Base-by-base conservation (phyloP, 2,797 vertebrate species). In the Oreonectes daqikongensis region DNA sequence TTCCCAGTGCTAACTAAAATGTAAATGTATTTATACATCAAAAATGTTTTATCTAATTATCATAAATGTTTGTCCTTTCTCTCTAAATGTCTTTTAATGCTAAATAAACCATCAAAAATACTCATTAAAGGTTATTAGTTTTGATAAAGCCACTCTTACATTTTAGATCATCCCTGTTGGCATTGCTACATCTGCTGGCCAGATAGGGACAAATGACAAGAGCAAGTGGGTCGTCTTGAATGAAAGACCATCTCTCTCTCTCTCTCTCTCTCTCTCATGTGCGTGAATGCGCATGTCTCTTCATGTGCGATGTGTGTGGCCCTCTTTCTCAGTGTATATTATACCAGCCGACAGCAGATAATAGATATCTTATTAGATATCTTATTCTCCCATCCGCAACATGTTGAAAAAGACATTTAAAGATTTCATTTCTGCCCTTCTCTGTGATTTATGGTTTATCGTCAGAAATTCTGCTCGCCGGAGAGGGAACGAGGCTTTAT, bases 261-360 rank as follows among this genome's bases (percentile, higher is more conserved):
- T 73, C 48, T 75, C 35, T 53, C 22, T 67, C 5, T n/a, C 44
- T n/a, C n/a, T n/a, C n/a, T n/a, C n/a, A 3, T 78, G 60, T 66
- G 75, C 18, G 10, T 55, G 59, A 50, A 32, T 44, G 61, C 24
- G 61, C 40, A 66, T 79, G 63, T 66, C 69, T 72, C 52, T 3
- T 11, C 42, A 55, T 32, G 32, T 0, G 7, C 50, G 12, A 61
- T 73, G 73, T 82, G 81, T 77, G 69, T 82, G 77, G 69, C 52
- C 61, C 69, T 53, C 70, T 75, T 82, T 72, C 74, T 71, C 74
- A 69, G 52, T 82, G 44, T 80, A 65, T 79, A 68, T 79, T 72
- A 72, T 42, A 53, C 64, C 46, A 50, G 59, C 64, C 72, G 73
- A 69, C 55, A 61, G 48, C 30, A 28, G 69, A 70, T 77, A 64